Conservation (phyloP, 2,797 vertebrate genomes). For the Sebastes taczanowskii region DNA sequence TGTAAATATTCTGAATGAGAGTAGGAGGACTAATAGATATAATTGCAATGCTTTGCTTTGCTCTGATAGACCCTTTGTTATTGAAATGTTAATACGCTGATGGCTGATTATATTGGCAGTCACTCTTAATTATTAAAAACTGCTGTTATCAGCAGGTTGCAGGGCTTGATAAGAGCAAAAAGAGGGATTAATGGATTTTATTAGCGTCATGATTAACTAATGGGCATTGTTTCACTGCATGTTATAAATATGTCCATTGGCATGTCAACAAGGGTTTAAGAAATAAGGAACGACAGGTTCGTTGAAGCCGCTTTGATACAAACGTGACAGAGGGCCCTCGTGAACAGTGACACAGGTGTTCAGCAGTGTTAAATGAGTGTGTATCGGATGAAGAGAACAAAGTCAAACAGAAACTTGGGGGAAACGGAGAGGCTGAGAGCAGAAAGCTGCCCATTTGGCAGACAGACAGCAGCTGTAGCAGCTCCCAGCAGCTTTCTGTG, state of each 20-base stretch:
- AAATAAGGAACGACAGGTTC: slow-evolving; percentile 10
- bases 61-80: slow-evolving; percentile 22
- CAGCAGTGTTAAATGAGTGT: slow-evolving; percentile 16
- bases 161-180: slow-evolving; percentile 32
- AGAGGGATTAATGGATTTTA: slow-evolving; percentile 38
- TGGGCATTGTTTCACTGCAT: slow-evolving; percentile 6
- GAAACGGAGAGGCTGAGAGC: slow-evolving; percentile 3
- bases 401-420: slow-evolving; percentile 19
- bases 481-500: slow-evolving; percentile 60
- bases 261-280: not conserved
- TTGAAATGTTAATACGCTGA: slow-evolving; percentile 28
- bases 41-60: slow-evolving; percentile 1
- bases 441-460: slow-evolving; percentile 52
- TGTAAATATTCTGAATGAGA: slow-evolving; percentile 12
- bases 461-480: slow-evolving; percentile 59
- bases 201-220: slow-evolving; percentile 29
- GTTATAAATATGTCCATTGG: slow-evolving; percentile 7
- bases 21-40: not conserved
- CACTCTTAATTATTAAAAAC: slow-evolving; percentile 23
- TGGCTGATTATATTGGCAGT: slow-evolving; percentile 31
- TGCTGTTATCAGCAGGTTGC: slow-evolving; percentile 33
- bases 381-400: slow-evolving; percentile 27
- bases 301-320: slow-evolving; percentile 18
- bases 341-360: slow-evolving; percentile 20
- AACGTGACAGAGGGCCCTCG: not conserved